These are phyloP conservation scores for Orycteropus afer DNA, from an alignment of 2,113 vertebrate genomes.

Conservation along the genomic window DNA sequence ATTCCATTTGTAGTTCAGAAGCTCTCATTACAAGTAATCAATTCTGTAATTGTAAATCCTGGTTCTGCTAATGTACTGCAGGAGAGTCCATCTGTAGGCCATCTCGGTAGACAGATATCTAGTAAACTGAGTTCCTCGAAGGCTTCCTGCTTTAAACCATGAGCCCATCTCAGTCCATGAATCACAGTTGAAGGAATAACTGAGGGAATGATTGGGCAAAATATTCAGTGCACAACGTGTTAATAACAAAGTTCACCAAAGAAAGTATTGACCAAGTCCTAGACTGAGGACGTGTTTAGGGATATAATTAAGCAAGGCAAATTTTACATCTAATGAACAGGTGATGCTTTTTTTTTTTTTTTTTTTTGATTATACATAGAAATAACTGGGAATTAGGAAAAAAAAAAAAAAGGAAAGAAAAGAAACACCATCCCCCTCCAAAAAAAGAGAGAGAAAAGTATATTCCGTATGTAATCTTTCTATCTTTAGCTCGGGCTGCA, in stretches of 20 bases:
- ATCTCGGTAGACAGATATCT: neutral
- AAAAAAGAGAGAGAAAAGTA: neutral
- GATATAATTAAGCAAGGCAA: neutral
- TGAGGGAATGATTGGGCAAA: neutral
- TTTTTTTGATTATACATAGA: neutral
- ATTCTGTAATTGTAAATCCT: neutral
- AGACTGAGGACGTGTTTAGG: neutral
- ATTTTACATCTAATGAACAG: neutral
- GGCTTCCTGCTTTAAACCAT: neutral
- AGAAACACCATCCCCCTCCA: neutral
- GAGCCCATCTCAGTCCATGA: neutral
- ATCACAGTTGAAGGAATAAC: neutral
- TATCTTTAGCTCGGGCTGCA: rapidly evolving
- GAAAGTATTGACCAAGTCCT: neutral
- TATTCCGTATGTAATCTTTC: rapidly evolving
- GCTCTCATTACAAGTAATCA: rapidly evolving
- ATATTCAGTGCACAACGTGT: neutral
- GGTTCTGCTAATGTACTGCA: neutral
- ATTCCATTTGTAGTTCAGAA: neutral
- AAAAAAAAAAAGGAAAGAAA: too few relatives aligned
- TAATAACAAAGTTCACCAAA: neutral
- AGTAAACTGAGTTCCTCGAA: rapidly evolving
- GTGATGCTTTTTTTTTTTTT: neutral
- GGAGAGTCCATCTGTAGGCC: neutral
- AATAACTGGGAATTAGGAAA: neutral